Evolutionary conservation across 2,888 invertebrate genomes (phyloP), one percentile per base, ranked within the genome.

Genomic region (Parnassius mnemosyne): DNA sequence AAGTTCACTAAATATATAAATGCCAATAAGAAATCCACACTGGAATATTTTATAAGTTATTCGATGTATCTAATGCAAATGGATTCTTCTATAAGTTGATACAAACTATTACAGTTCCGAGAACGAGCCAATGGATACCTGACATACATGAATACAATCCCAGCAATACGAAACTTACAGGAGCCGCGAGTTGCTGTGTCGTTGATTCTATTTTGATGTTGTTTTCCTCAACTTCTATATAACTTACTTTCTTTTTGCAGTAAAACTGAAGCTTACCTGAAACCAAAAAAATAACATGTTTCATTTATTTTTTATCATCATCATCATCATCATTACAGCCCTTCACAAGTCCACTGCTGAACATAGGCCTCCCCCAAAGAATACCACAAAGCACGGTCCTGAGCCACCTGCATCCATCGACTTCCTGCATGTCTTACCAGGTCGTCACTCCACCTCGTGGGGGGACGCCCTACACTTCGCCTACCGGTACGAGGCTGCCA

Each of bases 221-320:
- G 5, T 51, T 51, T 25, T 3, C 16, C 16, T 10, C 16, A 16
- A 16, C 10, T 16, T 9, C 1, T 16, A 1, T 49, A 44, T 11
- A 1, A 57, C 57, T 57, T 42, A 57, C 50, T 43, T 42, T 16
- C 9, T 11, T 43, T 20, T 44, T 43, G 16, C 20, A 25, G 46
- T n/a, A 13, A 12, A 13, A 47, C 41, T 47, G 42, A 60, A 41
- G 49, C 60, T 53, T 54, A 60, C 60, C 60, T 60, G 60, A 47
- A 60, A 60, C 11, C 12, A 60, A 54, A 53, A n/a, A 53, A 47
- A 56, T 12, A 52, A 52, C n/a, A 34, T 7, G 34, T 34, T 34
- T 34, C 3, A 34, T 5, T 34, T 25, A 5, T 25, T 25, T 43
- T 11, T 43, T 43, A 43, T 43, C 11, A 43, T 43, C 34, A 34